phyloP scores from a whole-genome alignment of 2,888 invertebrate species.

The Myopa tessellatipennis region DNA sequence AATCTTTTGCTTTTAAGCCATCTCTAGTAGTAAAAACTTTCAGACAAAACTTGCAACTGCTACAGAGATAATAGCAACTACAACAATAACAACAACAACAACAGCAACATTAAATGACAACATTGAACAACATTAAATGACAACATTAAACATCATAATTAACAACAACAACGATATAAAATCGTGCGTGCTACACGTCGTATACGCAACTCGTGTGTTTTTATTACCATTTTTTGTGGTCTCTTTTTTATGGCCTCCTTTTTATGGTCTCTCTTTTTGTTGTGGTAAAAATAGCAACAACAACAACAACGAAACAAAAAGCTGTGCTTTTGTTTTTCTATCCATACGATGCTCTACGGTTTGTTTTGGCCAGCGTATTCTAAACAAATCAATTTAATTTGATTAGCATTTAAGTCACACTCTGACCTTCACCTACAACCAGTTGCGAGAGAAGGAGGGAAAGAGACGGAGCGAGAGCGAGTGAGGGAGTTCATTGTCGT shows the following conservation, averaged over 20 bases:
- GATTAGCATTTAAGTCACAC: slow-evolving; percentile 52
- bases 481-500: not conserved
- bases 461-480: not conserved
- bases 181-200: slow-evolving; percentile 14
- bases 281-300: too few species aligned
- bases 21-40: too few species aligned
- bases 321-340: too few species aligned
- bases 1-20: too few species aligned
- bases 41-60: too few species aligned
- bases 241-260: not conserved
- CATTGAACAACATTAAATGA: too few species aligned
- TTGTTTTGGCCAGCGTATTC: slow-evolving; percentile 28
- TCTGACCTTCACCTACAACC: slow-evolving; percentile 52
- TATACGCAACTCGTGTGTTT: slow-evolving; percentile 35
- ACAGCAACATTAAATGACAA: too few species aligned
- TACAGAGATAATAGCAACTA: not conserved
- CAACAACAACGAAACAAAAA: too few species aligned
- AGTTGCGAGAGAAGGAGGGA: not conserved
- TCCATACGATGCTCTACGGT: not conserved
- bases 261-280: too few species aligned
- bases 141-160: not conserved
- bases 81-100: not conserved
- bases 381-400: slow-evolving; percentile 24
- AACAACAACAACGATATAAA: not conserved
- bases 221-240: not conserved